Conservation (phyloP, 2,797 vertebrate species). For the Harpagifer antarcticus region DNA sequence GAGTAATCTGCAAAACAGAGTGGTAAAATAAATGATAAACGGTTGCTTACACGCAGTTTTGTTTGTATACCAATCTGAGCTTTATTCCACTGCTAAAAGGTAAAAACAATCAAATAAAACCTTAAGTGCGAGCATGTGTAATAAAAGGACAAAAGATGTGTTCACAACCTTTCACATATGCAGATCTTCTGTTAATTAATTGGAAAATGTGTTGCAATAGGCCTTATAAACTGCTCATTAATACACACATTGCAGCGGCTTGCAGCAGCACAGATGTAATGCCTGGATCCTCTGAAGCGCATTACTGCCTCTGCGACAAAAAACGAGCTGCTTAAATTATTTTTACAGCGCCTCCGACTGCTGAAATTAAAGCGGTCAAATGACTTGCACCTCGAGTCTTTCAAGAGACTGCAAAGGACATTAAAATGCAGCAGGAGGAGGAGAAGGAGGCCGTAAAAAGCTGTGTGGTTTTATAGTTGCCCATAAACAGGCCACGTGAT, state of each 20-base stretch:
- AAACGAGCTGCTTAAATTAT: conserved; percentile 40
- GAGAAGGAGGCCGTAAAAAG: conserved; percentile 65
- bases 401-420: conserved; percentile 52
- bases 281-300: conserved; percentile 21
- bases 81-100: background rate
- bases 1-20: background rate
- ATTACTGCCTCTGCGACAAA: conserved; percentile 29
- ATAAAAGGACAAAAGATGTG: conserved; percentile 7
- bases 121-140: background rate
- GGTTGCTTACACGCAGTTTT: background rate
- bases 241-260: conserved; percentile 16
- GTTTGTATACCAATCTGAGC: too few species aligned
- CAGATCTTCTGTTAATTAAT: conserved; percentile 25
- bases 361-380: conserved; percentile 57
- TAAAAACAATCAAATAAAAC: background rate
- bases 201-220: conserved; percentile 19
- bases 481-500: conserved; percentile 63
- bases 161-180: conserved; percentile 8
- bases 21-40: background rate
- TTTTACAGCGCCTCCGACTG: conserved; percentile 36
- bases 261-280: conserved; percentile 27
- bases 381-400: conserved; percentile 50
- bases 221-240: conserved; percentile 46
- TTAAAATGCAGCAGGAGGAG: conserved; percentile 56
- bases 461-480: conserved; percentile 62